Evolutionary conservation across 2,888 invertebrate species (phyloP), one percentile per base, ranked within the genome.

Genomic region (Caenorhabditis sp.): DNA sequence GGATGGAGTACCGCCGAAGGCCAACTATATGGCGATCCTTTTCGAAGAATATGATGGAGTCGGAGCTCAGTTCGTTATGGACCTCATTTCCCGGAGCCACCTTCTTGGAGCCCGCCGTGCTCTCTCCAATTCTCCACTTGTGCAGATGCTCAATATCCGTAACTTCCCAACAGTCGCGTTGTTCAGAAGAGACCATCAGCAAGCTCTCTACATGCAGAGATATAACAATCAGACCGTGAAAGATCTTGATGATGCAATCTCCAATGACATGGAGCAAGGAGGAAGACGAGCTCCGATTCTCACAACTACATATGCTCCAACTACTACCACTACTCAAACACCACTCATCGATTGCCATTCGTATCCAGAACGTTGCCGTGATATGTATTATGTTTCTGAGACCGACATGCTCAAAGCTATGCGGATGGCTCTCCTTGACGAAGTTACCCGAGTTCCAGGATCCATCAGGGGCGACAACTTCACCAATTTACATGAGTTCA

Each of bases 401-500:
- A 90, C 91, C 24, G 92, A 92, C 76, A 90, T 92, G 90, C 87
- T 92, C 51, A 90, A 90, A 70, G 90, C 92, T 19, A 88, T 91
- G 90, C 70, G 86, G 19, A 85, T 85, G 86, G 92, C 92, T 26
- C 85, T 92, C 14, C 85, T 89, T 70, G 90, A 91, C 63, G 91
- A 92, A 80, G 90, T 92, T 22, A 85, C 86, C 19, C 77, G 86
- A 6, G 61, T 80, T 54, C 85, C 86, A 26, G 87, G 87, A 14
- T 74, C 72, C 47, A 85, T 91, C 58, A 83, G 86, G 38, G 91
- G 90, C 16, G 87, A 87, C 41, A 89, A 90, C 81, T 91, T 91
- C 82, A 90, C 90, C 19, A 86, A 87, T 68, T 86, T 92, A 19
- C 85, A 89, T 82, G 89, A 90, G 76, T 91, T 91, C 72, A 88